phyloP scores from a whole-genome alignment of 1,140 invertebrate genomes.

The Drosophila paulistorum region DNA sequence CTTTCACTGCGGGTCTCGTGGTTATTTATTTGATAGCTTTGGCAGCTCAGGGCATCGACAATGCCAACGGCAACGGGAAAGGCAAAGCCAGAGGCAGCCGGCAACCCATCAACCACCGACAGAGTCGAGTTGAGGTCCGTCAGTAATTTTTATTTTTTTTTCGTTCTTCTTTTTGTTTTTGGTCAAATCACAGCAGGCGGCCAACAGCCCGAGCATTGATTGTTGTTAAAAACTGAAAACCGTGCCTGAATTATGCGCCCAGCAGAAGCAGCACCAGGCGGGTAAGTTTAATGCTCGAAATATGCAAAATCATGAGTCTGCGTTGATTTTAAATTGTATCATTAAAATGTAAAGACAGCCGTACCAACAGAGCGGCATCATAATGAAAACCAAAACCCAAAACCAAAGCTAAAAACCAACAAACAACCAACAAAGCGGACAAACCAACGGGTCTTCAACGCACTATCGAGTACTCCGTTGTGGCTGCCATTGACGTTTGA shows the following conservation, averaged over 20 bases:
- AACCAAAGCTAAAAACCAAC: constrained; percentile 23
- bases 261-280: constrained; percentile 30
- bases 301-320: constrained; percentile 81
- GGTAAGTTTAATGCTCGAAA: constrained; percentile 73
- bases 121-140: constrained; percentile 41
- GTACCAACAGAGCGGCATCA: constrained; percentile 32
- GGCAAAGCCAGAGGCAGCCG: constrained; percentile 8
- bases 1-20: constrained; percentile 72
- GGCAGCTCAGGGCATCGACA: constrained; percentile 44
- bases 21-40: constrained; percentile 80
- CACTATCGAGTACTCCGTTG: constrained; percentile 29
- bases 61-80: constrained; percentile 16
- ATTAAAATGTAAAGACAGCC: constrained; percentile 68
- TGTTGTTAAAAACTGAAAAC: constrained; percentile 61
- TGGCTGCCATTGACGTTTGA: constrained; percentile 12
- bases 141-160: constrained; percentile 29
- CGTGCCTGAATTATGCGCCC: constrained; percentile 71
- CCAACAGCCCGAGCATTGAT: constrained; percentile 60
- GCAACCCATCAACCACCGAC: constrained; percentile 22
- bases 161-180: constrained; percentile 39
- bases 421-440: neutral
- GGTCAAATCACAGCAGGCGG: constrained; percentile 78
- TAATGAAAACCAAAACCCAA: constrained; percentile 63
- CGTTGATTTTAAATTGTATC: constrained; percentile 82
- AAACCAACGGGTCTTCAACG: constrained; percentile 34